Evolutionary conservation across 2,888 invertebrate species (phyloP).

Genomic region (Euproctis similis): DNA sequence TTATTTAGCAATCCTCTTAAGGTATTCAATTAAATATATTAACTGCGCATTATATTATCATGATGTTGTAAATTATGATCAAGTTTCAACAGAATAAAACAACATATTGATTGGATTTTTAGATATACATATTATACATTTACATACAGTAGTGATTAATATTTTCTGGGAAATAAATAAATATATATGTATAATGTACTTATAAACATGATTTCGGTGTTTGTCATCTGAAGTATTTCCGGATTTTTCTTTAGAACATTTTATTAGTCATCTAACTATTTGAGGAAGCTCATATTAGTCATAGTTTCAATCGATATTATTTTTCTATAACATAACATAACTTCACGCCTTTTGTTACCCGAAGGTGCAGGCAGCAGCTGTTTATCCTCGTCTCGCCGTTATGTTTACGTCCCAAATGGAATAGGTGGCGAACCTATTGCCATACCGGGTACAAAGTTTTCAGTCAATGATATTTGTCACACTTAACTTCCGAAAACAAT

Average conservation of each 20-base stretch:
- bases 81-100: slow-evolving; percentile 7
- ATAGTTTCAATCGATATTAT: slow-evolving; percentile 15
- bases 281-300: slow-evolving; percentile 23
- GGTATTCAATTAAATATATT: slow-evolving; percentile 6
- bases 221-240: slow-evolving; percentile 26
- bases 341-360: no score
- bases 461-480: no score
- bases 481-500: no score
- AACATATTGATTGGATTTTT: slow-evolving; percentile 1
- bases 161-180: slow-evolving; percentile 12
- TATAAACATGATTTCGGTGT: slow-evolving; percentile 12
- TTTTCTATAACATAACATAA: no score
- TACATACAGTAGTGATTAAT: slow-evolving; percentile 8
- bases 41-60: slow-evolving; percentile 8
- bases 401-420: no score
- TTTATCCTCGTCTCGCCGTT: no score
- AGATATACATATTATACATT: slow-evolving; percentile 6
- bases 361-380: no score
- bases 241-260: slow-evolving; percentile 18
- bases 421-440: no score
- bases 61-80: slow-evolving; percentile 4
- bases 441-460: no score
- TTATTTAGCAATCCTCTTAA: slow-evolving; percentile 6
- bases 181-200: slow-evolving; percentile 13
- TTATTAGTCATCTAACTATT: slow-evolving; percentile 26